phyloP scores from a whole-genome alignment of 1,140 invertebrate genomes.

The Ostrea denselamellosa region DNA sequence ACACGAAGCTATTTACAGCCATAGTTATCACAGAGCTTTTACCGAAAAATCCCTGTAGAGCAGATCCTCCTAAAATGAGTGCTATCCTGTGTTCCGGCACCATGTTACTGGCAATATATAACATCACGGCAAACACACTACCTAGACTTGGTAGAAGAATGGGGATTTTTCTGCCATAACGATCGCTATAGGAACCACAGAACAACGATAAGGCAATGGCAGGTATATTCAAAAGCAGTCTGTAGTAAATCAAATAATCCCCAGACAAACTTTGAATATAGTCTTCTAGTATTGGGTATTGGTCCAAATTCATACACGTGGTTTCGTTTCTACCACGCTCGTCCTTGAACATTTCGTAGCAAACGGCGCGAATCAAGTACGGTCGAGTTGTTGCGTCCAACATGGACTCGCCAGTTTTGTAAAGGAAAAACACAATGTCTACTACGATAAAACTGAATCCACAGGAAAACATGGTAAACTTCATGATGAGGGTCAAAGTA shows the following conservation, averaged over 20 bases:
- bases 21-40: conserved; percentile 77
- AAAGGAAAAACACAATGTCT: conserved; percentile 77
- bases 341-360: conserved; percentile 62
- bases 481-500: background rate
- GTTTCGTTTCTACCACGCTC: conserved; percentile 50
- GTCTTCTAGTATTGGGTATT: conserved; percentile 62
- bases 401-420: conserved; percentile 77
- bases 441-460: conserved; percentile 57
- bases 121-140: conserved; percentile 70
- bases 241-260: conserved; percentile 72
- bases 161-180: conserved; percentile 76
- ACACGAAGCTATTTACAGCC: conserved; percentile 77
- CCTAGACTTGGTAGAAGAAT: conserved; percentile 76
- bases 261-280: conserved; percentile 70
- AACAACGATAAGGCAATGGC: conserved; percentile 76
- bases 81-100: conserved; percentile 56
- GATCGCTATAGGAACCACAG: conserved; percentile 78
- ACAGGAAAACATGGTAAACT: background rate
- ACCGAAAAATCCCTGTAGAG: conserved; percentile 73
- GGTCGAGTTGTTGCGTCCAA: conserved; percentile 75
- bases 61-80: conserved; percentile 72
- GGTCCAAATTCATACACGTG: conserved; percentile 60
- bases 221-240: conserved; percentile 76
- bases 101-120: conserved; percentile 71
- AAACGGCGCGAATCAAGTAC: conserved; percentile 74